Percentiles rank a stretch among this genome's conserved stretches.
Conservation (phyloP, 2,797 vertebrate species). For the Arvicola amphibius region DNA sequence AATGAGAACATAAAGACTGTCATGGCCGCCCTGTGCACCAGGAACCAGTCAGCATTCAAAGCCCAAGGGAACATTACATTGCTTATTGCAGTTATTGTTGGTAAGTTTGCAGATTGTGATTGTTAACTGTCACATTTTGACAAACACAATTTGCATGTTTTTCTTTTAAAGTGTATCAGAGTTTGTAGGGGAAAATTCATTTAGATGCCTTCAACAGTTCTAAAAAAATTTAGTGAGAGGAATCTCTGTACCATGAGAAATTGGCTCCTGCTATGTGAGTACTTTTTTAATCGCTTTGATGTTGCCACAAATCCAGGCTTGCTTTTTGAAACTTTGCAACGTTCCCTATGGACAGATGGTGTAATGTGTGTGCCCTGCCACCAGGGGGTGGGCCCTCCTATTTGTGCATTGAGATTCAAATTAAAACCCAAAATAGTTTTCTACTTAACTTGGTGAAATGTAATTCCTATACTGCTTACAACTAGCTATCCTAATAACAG, state of each 20-base stretch:
- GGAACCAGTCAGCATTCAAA: neutral
- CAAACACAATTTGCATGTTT: neutral
- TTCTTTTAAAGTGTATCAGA: neutral
- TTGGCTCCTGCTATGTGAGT: neutral
- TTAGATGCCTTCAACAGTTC: neutral
- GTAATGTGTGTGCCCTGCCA: conserved; percentile 33
- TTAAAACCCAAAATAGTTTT: conserved; percentile 30
- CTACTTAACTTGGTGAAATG: neutral
- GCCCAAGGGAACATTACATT: neutral
- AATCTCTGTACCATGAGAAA: neutral
- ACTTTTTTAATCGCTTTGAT: neutral
- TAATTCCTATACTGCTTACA: neutral
- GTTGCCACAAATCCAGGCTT: neutral
- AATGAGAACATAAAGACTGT: neutral
- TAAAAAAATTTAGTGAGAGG: neutral
- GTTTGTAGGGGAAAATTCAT: neutral
- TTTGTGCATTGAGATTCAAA: conserved; percentile 1
- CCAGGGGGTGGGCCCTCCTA: conserved; percentile 11
- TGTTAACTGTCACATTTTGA: neutral
- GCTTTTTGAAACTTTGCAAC: neutral
- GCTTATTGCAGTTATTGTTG: neutral
- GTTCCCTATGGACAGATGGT: neutral
- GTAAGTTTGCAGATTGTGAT: neutral
- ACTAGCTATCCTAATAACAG: neutral
- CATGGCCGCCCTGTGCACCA: neutral